Evolutionary conservation across 2,888 invertebrate species (phyloP).

Genomic region (Eledona agricola): DNA sequence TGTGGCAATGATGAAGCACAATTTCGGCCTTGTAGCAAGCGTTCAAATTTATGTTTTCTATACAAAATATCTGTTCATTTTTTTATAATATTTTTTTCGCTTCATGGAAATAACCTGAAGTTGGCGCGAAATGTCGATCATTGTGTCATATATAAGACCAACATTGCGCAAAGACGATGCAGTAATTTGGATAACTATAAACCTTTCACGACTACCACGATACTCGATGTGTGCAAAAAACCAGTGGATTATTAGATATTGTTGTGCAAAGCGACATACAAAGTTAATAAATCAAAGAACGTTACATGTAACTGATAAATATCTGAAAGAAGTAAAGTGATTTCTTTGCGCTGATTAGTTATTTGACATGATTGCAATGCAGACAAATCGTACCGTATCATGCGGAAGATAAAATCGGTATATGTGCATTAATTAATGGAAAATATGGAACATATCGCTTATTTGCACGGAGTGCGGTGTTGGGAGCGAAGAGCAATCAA

Average conservation of each 20-base stretch:
- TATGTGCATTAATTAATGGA: slow-evolving; percentile 34
- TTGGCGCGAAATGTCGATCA: background rate
- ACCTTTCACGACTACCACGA: slow-evolving; percentile 1
- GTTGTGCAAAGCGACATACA: slow-evolving; percentile 23
- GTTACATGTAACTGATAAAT: slow-evolving; percentile 26
- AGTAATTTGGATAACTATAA: background rate
- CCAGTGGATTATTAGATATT: slow-evolving; percentile 2
- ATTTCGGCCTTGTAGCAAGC: slow-evolving; percentile 14
- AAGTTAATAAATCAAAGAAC: slow-evolving; percentile 23
- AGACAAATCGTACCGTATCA: slow-evolving; percentile 49
- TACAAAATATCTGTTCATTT: slow-evolving; percentile 16
- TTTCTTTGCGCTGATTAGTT: slow-evolving; percentile 46
- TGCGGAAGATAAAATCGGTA: slow-evolving; percentile 37
- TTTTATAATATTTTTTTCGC: slow-evolving; percentile 15
- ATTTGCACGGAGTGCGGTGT: slow-evolving; percentile 26
- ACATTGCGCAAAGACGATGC: too few relatives aligned
- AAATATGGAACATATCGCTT: slow-evolving; percentile 32
- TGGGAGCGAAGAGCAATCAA: slow-evolving; percentile 12
- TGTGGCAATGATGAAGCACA: slow-evolving; percentile 9
- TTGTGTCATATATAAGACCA: too few relatives aligned
- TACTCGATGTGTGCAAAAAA: slow-evolving; percentile 8
- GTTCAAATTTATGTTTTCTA: slow-evolving; percentile 16
- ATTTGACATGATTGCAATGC: slow-evolving; percentile 43
- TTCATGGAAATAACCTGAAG: slow-evolving; percentile 9
- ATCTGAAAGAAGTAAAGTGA: slow-evolving; percentile 38